Base-by-base conservation (phyloP, 1,140 invertebrate genomes). In the Cotesia vestalis region DNA sequence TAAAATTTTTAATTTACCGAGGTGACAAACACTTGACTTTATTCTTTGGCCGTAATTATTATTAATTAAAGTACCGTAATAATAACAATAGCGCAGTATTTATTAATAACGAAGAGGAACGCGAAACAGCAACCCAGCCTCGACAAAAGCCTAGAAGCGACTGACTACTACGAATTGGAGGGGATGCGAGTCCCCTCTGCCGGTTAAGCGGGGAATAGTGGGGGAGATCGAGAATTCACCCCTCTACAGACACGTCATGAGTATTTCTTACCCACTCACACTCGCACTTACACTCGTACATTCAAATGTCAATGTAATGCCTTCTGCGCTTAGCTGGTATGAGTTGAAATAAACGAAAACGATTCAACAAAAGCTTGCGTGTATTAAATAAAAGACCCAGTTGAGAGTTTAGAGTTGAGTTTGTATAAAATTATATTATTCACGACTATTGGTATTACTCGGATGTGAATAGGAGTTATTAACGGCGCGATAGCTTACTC, bases 401-500 rank as follows among this genome's bases (percentile, higher is more conserved):
- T 34, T 17, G 36, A 12, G 6, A 20, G 35, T 14, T 35, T 34
- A 36, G 20, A 57, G 53, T 60, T 35, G 27, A 40, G 52, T 20
- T 59, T 35, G 27, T 51, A 69, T 35, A 66, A 72, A 52, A 36
- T 36, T 38, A 55, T 66, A 57, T 51, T 38, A 55, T 72, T 68
- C 53, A 55, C 63, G 62, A 75, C 73, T 67, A 66, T 75, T 81
- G 79, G 76, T 34, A 55, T 78, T 73, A 79, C 81, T 81, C 80
- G 27, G 27, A 27, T 27, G 27, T 27, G 27, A 27, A 27, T 27
- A 27, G 27, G 27, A 27, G 27, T 27, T 27, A 85, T 85, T 85
- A 86, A 85, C 83, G 84, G 80, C 78, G 80, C 83, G 85, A 86
- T 85, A 84, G 83, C 82, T 27, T 27, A 27, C 27, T 85, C 83